phyloP scores from a whole-genome alignment of 1,140 invertebrate species.

The Dinothrombium tinctorium region DNA sequence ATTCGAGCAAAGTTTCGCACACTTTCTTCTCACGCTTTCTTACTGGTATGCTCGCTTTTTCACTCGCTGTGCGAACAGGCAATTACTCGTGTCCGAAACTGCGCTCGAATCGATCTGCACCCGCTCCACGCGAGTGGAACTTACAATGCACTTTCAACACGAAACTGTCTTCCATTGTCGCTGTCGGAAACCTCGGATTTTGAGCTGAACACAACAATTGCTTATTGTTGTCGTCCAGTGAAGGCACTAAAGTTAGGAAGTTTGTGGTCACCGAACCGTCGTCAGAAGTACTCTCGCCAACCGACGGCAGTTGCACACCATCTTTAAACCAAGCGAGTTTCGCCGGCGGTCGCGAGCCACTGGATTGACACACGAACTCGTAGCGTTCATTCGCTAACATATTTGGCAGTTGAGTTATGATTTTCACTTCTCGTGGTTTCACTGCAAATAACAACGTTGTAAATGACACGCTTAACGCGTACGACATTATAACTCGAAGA shows the following conservation, averaged over 20 bases:
- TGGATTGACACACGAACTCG: slow-evolving; percentile 56
- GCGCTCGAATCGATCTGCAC: too few relatives aligned
- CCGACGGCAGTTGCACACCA: background rate
- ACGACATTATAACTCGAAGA: too few relatives aligned
- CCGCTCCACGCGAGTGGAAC: too few relatives aligned
- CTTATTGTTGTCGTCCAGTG: slow-evolving; percentile 52
- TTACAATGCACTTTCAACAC: slow-evolving; percentile 60
- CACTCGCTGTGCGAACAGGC: too few relatives aligned
- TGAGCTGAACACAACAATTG: slow-evolving; percentile 54
- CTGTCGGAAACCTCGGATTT: slow-evolving; percentile 30
- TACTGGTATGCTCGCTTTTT: too few relatives aligned
- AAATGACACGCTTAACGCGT: too few relatives aligned
- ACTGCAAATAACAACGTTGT: too few relatives aligned
- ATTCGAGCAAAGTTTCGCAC: too few relatives aligned
- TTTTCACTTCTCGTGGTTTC: slow-evolving; percentile 46
- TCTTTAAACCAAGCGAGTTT: slow-evolving; percentile 56
- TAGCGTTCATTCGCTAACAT: slow-evolving; percentile 6
- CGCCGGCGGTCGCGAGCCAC: slow-evolving; percentile 59
- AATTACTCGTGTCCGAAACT: too few relatives aligned
- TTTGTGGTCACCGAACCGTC: slow-evolving; percentile 15
- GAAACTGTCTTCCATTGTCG: slow-evolving; percentile 33
- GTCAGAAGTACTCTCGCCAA: slow-evolving; percentile 9
- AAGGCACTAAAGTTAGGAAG: slow-evolving; percentile 24
- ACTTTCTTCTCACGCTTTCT: too few relatives aligned
- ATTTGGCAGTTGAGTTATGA: slow-evolving; percentile 8